These are phyloP conservation scores for Nomada fabriciana DNA, from an alignment of 2,888 invertebrate genomes.

Conservation along the genomic window DNA sequence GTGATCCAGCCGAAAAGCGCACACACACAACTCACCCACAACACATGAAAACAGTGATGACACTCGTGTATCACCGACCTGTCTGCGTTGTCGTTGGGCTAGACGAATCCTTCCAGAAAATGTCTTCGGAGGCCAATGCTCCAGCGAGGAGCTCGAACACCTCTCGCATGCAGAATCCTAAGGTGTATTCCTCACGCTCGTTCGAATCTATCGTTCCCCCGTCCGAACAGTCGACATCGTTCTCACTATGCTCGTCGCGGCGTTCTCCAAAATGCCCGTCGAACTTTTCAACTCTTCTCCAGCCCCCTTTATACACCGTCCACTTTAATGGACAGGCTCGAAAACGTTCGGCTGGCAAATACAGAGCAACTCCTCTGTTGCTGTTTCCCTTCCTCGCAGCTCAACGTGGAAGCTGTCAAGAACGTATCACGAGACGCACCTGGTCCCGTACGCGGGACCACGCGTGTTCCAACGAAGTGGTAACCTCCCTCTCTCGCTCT, in stretches of 20 bases:
- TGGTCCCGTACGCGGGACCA: constrained; percentile 44
- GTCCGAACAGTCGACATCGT: constrained; percentile 48
- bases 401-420: constrained; percentile 5
- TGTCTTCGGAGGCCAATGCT: constrained; percentile 74
- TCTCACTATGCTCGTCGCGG: constrained; percentile 21
- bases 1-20: constrained; percentile 40
- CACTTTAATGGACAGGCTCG: neutral
- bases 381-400: neutral
- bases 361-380: neutral
- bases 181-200: constrained; percentile 21
- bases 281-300: neutral
- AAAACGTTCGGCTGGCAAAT: neutral
- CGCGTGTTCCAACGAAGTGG: constrained; percentile 33
- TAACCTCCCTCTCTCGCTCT: constrained; percentile 28
- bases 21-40: constrained; percentile 63
- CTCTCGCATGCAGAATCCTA: constrained; percentile 79
- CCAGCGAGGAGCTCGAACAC: constrained; percentile 77
- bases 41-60: constrained; percentile 58
- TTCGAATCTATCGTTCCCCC: constrained; percentile 55
- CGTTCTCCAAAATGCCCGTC: neutral
- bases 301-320: neutral
- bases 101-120: constrained; percentile 72
- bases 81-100: constrained; percentile 73
- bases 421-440: constrained; percentile 20
- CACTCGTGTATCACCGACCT: constrained; percentile 77